These are phyloP conservation scores for Petrolisthes manimaculis DNA, from an alignment of 2,888 invertebrate genomes.

Conservation along the genomic window DNA sequence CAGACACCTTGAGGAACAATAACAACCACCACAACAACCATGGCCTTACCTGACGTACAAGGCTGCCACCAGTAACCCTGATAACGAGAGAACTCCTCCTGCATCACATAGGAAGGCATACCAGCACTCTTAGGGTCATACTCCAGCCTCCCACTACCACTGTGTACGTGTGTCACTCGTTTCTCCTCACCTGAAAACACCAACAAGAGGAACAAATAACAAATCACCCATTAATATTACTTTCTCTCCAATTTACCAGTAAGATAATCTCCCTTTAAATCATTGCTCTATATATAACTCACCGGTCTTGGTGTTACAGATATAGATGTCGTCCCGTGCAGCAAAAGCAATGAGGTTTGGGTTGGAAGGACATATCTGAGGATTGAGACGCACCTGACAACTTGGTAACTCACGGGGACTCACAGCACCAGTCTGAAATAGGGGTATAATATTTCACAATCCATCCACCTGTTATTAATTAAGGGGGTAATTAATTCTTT, in stretches of 20 bases:
- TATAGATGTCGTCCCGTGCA: conserved; percentile 70
- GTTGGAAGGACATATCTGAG: conserved; percentile 86
- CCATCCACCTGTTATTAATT: too few species aligned
- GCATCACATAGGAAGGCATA: conserved; percentile 97
- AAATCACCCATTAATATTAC: too few species aligned
- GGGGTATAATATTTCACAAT: not conserved
- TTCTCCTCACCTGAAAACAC: conserved; percentile 82
- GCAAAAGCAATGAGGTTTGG: conserved; percentile 88
- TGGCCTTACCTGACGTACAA: conserved; percentile 75
- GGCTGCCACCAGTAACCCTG: conserved; percentile 99
- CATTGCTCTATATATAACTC: conserved; percentile 51
- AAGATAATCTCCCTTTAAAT: too few species aligned
- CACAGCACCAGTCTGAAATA: conserved; percentile 68
- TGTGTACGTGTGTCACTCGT: conserved; percentile 79
- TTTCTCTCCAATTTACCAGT: too few species aligned
- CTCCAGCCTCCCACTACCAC: conserved; percentile 77
- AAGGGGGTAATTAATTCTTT: too few species aligned
- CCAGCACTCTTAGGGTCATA: conserved; percentile 92
- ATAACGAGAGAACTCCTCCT: conserved; percentile 97
- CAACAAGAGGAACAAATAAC: too few species aligned
- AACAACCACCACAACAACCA: too few species aligned
- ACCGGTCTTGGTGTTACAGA: conserved; percentile 75
- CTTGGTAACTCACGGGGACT: conserved; percentile 70
- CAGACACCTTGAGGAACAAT: too few species aligned
- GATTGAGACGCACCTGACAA: conserved; percentile 80